Evolutionary conservation across 2,797 vertebrate species (phyloP).

Genomic region (Morus bassanus): DNA sequence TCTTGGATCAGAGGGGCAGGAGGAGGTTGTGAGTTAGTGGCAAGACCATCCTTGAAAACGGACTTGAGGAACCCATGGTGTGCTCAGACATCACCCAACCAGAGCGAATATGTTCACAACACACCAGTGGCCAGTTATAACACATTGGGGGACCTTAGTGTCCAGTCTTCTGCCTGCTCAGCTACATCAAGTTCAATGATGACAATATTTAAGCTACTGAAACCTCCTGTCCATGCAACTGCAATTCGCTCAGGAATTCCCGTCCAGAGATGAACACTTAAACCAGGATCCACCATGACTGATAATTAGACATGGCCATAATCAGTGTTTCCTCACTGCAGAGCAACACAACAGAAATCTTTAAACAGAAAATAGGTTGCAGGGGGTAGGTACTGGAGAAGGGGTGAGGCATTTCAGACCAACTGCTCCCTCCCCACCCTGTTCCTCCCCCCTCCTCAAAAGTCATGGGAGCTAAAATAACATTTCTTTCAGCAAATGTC

Average conservation of each 20-base stretch:
- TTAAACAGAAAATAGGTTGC: not conserved
- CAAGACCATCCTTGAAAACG: not conserved
- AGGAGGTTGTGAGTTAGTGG: not conserved
- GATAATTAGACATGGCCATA: not conserved
- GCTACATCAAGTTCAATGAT: not conserved
- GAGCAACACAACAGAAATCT: not conserved
- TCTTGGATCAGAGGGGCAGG: not conserved
- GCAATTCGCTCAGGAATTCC: not conserved
- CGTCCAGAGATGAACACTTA: not conserved
- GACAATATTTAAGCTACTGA: not conserved
- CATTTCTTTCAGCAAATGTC: constrained; percentile 52
- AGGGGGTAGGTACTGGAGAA: not conserved
- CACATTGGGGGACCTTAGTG: accelerated
- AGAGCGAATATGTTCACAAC: not conserved
- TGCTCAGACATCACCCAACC: not conserved
- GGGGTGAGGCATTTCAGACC: not conserved
- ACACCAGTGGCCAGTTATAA: not conserved
- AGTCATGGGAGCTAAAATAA: constrained; percentile 25
- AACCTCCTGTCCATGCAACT: not conserved
- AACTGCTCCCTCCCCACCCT: not conserved
- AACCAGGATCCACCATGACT: not conserved
- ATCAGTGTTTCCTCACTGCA: not conserved
- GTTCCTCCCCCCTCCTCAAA: not conserved
- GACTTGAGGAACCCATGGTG: not conserved
- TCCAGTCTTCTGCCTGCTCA: not conserved